Conservation (phyloP, 1,140 invertebrate species). For the Sycophaga agraensis region DNA sequence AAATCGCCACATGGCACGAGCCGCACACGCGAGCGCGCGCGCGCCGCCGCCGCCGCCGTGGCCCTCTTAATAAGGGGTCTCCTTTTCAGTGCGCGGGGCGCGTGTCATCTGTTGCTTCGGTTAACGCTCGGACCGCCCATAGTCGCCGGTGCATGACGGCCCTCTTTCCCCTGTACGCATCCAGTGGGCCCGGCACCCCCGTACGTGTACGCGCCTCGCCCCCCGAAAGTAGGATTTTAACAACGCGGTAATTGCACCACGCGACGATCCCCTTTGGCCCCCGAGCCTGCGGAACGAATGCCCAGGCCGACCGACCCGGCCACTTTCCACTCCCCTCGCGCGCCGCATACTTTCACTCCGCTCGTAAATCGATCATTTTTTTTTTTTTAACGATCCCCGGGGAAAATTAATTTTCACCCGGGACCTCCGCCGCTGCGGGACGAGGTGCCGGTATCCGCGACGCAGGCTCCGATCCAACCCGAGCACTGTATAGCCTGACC, state of each 20-base stretch:
- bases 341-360: background rate
- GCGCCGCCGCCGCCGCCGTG: background rate
- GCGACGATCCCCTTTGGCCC: too few species aligned
- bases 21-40: background rate
- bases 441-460: too few species aligned
- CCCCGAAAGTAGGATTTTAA: conserved; percentile 23
- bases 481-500: too few species aligned
- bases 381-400: conserved; percentile 1
- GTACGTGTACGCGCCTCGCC: background rate
- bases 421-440: too few species aligned
- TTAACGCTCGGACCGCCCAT: background rate
- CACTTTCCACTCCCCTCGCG: background rate
- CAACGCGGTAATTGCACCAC: conserved; percentile 18
- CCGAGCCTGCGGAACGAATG: too few species aligned
- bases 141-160: conserved; percentile 16
- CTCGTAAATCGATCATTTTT: conserved; percentile 14
- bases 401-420: conserved; percentile 20
- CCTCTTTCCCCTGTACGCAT: background rate
- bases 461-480: too few species aligned
- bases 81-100: background rate
- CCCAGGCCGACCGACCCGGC: background rate
- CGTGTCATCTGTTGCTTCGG: conserved; percentile 31
- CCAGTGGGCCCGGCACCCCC: too few species aligned
- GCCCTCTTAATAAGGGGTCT: conserved; percentile 27
- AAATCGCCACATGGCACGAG: conserved; percentile 30